Percentiles rank a stretch among this genome's conserved stretches.
These are phyloP conservation scores for Eupelmus urozonus DNA, from an alignment of 2,888 invertebrate species.

Conservation along the genomic window DNA sequence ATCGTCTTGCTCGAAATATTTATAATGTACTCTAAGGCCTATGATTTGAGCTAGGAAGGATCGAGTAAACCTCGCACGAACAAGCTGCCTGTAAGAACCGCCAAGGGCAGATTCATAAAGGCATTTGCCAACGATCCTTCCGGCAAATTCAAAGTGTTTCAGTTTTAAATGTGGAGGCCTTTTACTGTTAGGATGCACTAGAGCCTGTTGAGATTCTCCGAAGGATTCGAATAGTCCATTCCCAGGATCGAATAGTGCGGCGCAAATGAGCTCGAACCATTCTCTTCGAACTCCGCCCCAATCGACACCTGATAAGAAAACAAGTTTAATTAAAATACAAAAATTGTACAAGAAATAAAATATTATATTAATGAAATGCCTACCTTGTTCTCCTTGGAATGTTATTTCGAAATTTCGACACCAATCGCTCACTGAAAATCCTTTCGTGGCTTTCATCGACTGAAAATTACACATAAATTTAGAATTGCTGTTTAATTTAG, in stretches of 20 bases:
- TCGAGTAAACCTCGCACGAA: slow-evolving; percentile 92
- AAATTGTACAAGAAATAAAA: no score
- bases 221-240: slow-evolving; percentile 91
- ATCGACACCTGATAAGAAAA: slow-evolving; percentile 85
- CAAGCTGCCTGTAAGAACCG: slow-evolving; percentile 91
- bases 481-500: background rate
- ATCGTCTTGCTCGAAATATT: slow-evolving; percentile 98
- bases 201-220: slow-evolving; percentile 90
- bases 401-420: slow-evolving; percentile 95
- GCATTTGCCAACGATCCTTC: slow-evolving; percentile 95
- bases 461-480: slow-evolving; percentile 70
- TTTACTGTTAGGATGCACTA: slow-evolving; percentile 93
- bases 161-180: slow-evolving; percentile 88
- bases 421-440: slow-evolving; percentile 94
- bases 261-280: slow-evolving; percentile 95
- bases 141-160: slow-evolving; percentile 95
- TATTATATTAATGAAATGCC: no score
- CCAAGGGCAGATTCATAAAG: slow-evolving; percentile 95
- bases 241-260: slow-evolving; percentile 90
- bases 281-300: slow-evolving; percentile 96
- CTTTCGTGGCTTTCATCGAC: slow-evolving; percentile 90
- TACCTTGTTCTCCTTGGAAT: slow-evolving; percentile 96
- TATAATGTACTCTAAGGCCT: slow-evolving; percentile 94
- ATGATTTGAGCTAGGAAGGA: slow-evolving; percentile 97
- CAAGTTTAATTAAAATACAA: background rate